A percentile compares a stretch with the other conserved stretches of the same genome.
These are phyloP conservation scores for Lithobates sylvaticus DNA, from an alignment of 2,797 vertebrate genomes.

Conservation along the genomic window DNA sequence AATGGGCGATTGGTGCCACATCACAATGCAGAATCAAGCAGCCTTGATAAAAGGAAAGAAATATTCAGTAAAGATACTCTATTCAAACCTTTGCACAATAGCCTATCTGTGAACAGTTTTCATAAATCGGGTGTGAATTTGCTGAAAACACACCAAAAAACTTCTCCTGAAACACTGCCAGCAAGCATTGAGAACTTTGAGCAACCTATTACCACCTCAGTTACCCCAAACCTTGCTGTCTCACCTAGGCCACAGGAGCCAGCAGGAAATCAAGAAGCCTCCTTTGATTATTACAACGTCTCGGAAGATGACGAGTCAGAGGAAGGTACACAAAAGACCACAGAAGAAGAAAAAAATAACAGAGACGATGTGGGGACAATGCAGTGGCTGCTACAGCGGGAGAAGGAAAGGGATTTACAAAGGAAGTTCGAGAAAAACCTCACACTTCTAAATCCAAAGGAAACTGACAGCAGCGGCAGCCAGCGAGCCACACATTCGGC, in stretches of 20 bases:
- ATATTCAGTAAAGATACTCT: constrained; percentile 96
- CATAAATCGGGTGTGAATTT: constrained; percentile 90
- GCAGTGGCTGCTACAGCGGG: constrained; percentile 96
- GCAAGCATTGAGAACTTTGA: constrained; percentile 89
- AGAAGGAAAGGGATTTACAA: constrained; percentile 95
- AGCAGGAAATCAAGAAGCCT: constrained; percentile 83
- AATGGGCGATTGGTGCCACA: constrained; percentile 89
- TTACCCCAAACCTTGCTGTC: constrained; percentile 80
- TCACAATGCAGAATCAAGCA: constrained; percentile 85
- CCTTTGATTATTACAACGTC: constrained; percentile 97
- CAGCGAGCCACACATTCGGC: constrained; percentile 95
- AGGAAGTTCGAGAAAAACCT: constrained; percentile 97
- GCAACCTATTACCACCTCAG: constrained; percentile 85
- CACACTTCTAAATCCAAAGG: constrained; percentile 94
- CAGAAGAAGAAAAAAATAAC: constrained; percentile 84
- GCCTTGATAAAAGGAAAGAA: constrained; percentile 93
- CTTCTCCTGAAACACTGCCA: constrained; percentile 83
- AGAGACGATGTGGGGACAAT: constrained; percentile 89
- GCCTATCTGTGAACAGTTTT: constrained; percentile 92
- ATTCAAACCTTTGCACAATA: constrained; percentile 94
- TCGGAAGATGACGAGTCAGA: constrained; percentile 95
- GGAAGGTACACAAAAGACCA: constrained; percentile 88
- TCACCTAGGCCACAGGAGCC: constrained; percentile 87
- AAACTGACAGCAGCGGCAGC: constrained; percentile 91
- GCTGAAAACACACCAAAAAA: constrained; percentile 92